Conservation (phyloP, 2,888 invertebrate genomes). For the Eupsilia transversa region DNA sequence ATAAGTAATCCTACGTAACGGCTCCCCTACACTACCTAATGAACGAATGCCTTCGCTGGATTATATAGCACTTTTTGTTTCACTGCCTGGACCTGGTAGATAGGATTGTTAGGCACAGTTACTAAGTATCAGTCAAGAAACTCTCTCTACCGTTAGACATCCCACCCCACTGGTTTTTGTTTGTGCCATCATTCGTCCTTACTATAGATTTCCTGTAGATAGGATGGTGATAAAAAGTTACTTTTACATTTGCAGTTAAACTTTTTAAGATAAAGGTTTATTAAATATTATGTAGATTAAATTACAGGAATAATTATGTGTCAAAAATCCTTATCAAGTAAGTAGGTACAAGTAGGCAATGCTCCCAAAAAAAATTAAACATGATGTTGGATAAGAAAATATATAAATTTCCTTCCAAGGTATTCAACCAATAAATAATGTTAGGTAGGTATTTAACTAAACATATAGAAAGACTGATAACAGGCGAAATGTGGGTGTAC, state of each 20-base stretch:
- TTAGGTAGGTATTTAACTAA: no score
- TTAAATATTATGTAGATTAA: no score
- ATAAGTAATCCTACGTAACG: conserved; percentile 43
- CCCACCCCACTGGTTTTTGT: conserved; percentile 63
- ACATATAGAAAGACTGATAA: no score
- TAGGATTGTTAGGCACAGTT: conserved; percentile 77
- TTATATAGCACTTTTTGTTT: conserved; percentile 68
- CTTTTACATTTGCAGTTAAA: not conserved
- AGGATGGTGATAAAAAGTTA: not conserved
- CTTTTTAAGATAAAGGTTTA: not conserved
- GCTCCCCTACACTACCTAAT: conserved; percentile 12
- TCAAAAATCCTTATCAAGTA: not conserved
- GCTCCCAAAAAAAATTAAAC: not conserved
- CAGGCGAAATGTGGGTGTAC: no score
- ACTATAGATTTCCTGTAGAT: conserved; percentile 35
- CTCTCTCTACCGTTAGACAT: conserved; percentile 68
- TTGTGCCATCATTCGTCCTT: conserved; percentile 54
- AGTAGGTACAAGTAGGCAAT: not conserved
- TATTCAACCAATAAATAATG: no score
- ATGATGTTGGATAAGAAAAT: not conserved
- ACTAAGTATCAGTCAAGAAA: conserved; percentile 62
- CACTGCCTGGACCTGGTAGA: conserved; percentile 60
- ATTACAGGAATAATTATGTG: not conserved
- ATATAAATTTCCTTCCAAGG: not conserved
- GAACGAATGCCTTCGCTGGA: conserved; percentile 48